Percentiles rank a stretch among this genome's conserved stretches.
Conservation (phyloP, 2,797 vertebrate genomes). For the Bovichtus variegatus region DNA sequence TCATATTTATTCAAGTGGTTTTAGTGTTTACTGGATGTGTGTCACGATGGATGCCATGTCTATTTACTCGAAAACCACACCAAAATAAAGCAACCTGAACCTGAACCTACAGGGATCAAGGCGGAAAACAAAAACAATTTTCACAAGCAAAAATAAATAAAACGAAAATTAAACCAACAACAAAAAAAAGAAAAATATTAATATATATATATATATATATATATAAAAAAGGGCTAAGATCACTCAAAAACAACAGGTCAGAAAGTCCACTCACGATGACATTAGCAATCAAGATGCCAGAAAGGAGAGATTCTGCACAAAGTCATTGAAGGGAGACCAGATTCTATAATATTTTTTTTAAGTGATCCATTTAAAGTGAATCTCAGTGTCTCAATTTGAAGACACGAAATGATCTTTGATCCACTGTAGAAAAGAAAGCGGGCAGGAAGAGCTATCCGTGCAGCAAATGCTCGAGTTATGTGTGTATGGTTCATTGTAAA, state of each 20-base stretch:
- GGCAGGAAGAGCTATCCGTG: background rate
- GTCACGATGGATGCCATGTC: too few species aligned
- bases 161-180: background rate
- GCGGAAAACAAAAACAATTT: too few species aligned
- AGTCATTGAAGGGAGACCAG: background rate
- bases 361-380: background rate
- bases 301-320: background rate
- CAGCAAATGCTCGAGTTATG: background rate
- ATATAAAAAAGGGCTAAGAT: background rate
- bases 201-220: too few species aligned
- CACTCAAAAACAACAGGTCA: background rate
- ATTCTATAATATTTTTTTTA: background rate
- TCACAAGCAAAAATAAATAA: too few species aligned
- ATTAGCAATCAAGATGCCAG: background rate
- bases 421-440: background rate
- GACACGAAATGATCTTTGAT: background rate
- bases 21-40: too few species aligned
- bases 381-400: background rate
- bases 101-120: too few species aligned
- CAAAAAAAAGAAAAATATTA: too few species aligned
- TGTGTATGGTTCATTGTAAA: background rate
- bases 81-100: too few species aligned
- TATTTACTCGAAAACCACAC: too few species aligned
- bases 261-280: background rate
- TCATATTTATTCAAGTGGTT: too few species aligned